Evolutionary conservation across 23 tunicate species (phyloP).

Genomic region (Phallusia fumigata): DNA sequence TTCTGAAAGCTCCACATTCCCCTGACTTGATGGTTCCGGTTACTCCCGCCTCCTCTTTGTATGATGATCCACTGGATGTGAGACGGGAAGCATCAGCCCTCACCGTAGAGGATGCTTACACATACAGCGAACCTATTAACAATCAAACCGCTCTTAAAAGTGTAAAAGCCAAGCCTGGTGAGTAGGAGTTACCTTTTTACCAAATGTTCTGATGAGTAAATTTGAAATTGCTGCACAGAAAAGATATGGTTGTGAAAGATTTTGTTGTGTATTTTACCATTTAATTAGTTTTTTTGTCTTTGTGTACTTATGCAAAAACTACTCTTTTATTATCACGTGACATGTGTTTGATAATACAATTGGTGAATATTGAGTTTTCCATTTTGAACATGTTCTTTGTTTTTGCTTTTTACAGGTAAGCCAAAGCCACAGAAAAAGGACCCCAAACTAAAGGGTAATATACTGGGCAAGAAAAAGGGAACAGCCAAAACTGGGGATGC

Average conservation of each 20-base stretch:
- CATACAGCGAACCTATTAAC: conserved; percentile 36
- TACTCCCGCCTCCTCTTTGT: not conserved
- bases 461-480: not conserved
- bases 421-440: not conserved
- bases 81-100: not conserved
- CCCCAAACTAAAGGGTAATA: not conserved
- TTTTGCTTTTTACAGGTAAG: not conserved
- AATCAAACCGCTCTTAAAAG: conserved; percentile 4
- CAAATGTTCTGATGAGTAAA: no score
- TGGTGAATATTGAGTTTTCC: no score
- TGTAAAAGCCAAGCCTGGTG: not conserved
- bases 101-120: not conserved
- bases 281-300: no score
- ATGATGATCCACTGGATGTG: conserved; percentile 36
- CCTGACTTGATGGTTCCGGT: not conserved
- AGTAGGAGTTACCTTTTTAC: no score
- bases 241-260: no score
- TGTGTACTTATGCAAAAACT: no score
- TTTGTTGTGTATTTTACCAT: no score
- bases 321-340: no score
- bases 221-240: no score
- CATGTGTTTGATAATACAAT: no score
- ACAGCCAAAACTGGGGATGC: not conserved
- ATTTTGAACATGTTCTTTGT: no score
- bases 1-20: conserved; percentile 2